phyloP scores from a whole-genome alignment of 1,140 invertebrate genomes.

The Eumeta japonica region DNA sequence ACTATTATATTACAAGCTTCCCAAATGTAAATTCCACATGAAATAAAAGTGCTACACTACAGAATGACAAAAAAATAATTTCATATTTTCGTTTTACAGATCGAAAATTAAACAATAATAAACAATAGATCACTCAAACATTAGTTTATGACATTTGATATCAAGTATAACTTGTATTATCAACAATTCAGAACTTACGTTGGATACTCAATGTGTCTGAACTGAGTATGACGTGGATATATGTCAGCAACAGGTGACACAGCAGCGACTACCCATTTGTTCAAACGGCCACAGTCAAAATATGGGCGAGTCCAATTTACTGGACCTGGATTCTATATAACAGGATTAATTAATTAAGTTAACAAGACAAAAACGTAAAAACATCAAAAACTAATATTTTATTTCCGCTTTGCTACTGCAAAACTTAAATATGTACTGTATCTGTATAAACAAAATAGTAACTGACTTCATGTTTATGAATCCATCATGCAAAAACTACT shows the following conservation, averaged over 20 bases:
- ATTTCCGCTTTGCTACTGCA: too few species aligned
- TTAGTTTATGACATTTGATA: too few species aligned
- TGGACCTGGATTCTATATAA: conserved; percentile 75
- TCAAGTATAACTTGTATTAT: neutral
- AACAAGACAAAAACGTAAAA: neutral
- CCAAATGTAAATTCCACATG: too few species aligned
- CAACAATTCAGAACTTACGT: conserved; percentile 65
- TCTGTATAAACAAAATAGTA: too few species aligned
- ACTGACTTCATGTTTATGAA: too few species aligned
- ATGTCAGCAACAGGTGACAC: conserved; percentile 94
- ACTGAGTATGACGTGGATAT: conserved; percentile 91
- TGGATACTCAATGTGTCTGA: conserved; percentile 92
- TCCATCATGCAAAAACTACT: too few species aligned
- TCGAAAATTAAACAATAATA: too few species aligned
- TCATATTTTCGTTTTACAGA: neutral
- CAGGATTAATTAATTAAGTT: too few species aligned
- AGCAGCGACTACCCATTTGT: conserved; percentile 93
- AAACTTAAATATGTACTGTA: too few species aligned
- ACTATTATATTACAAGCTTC: too few species aligned
- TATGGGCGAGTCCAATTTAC: conserved; percentile 93
- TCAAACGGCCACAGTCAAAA: conserved; percentile 93
- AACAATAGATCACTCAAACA: neutral
- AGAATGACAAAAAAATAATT: conserved; percentile 5
- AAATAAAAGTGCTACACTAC: too few species aligned
- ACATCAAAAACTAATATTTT: too few species aligned